These are phyloP conservation scores for Pedionomus torquatus DNA, from an alignment of 2,113 vertebrate genomes.

Conservation along the genomic window DNA sequence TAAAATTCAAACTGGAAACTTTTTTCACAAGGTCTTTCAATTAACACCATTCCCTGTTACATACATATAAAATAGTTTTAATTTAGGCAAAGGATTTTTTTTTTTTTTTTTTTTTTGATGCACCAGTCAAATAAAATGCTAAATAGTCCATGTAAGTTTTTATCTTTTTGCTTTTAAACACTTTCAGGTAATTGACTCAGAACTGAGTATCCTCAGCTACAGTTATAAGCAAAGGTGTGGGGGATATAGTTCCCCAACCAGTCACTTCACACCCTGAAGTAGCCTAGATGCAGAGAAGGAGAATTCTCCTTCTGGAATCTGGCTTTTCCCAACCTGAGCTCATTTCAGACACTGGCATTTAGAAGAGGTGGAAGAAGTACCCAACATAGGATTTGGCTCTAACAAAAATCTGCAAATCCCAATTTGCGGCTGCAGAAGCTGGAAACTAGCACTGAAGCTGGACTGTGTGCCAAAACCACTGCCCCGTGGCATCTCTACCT, in stretches of 20 bases:
- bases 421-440: neutral
- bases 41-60: neutral
- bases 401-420: neutral
- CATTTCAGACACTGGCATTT: neutral
- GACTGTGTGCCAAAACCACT: neutral
- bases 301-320: neutral
- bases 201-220: neutral
- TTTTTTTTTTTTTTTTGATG: fast-evolving
- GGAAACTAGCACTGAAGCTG: neutral
- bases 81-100: neutral
- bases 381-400: neutral
- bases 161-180: neutral
- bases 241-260: neutral
- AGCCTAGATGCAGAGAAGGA: neutral
- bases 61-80: neutral
- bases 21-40: neutral
- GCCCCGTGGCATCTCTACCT: neutral
- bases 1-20: neutral
- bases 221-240: neutral
- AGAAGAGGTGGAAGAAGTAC: neutral
- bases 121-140: neutral
- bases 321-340: neutral
- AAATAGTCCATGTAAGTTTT: neutral
- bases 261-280: neutral
- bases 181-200: neutral